Conservation (phyloP, 2,113 vertebrate species). For the Tupaia tana region DNA sequence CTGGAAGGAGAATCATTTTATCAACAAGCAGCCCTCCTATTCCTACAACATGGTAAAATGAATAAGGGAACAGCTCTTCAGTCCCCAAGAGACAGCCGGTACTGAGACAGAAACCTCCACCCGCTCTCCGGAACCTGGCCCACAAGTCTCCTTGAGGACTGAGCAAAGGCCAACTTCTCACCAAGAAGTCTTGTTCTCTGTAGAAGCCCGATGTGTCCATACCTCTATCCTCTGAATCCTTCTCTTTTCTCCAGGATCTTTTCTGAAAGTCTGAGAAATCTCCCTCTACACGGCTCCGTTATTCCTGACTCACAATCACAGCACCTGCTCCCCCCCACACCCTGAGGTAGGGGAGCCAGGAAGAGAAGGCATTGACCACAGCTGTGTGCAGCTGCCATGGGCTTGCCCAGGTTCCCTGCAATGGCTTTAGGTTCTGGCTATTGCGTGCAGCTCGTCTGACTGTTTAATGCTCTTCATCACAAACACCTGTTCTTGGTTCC, state of each 20-base stretch:
- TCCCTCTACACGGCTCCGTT: background rate
- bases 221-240: background rate
- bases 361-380: background rate
- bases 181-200: background rate
- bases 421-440: background rate
- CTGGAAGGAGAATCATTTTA: background rate
- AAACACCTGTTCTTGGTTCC: background rate
- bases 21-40: background rate
- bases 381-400: background rate
- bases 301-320: background rate
- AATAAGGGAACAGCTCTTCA: no score
- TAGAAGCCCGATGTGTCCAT: background rate
- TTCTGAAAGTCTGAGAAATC: background rate
- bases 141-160: background rate
- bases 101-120: background rate
- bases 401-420: background rate
- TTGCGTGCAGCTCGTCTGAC: background rate
- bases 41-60: background rate
- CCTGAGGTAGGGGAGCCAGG: background rate
- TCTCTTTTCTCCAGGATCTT: background rate
- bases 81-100: background rate
- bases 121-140: background rate
- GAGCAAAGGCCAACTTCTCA: background rate
- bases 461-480: background rate
- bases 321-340: no score